Base-by-base conservation (phyloP, 2,797 vertebrate species). In the Leptoclinus maculatus region DNA sequence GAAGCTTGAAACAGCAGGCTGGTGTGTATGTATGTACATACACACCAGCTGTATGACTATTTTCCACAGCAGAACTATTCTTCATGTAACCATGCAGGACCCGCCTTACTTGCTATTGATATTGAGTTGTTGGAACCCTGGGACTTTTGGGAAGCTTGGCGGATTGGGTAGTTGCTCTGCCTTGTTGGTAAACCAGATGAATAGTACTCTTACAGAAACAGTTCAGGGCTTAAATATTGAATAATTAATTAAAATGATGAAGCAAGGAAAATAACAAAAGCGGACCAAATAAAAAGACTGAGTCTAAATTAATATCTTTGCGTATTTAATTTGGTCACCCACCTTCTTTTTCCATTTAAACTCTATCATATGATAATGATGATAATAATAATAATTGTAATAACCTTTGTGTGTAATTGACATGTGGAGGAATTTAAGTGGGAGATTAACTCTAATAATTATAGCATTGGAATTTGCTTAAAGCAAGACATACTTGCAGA, bases 21-120 rank as follows among this genome's bases (percentile, higher is more conserved):
- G 58, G 17, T 19, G 0, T 34, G 36, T 12, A 0, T 12, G 11
- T 13, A n/a, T 16, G 51, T 19, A 41, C 14, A 19, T 5, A 32
- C 25, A 59, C 27, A 34, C 12, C 14, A 47, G 17, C 43, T 47
- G 17, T 16, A 47, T 21, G 43, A 45, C 11, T 1, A n/a, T 57
- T 23, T 27, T 56, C 43, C 7, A 47, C 27, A 53, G 7, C 45
- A 12, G 51, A 19, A 34, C n/a, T 14, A 41, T 38, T 29, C 7
- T 23, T 56, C 19, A 38, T 25, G 23, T 54, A 62, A 68, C 25
- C 45, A 29, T 27, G 29, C 54, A 51, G 4, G 65, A 73, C 27
- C 45, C 6, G 8, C 32, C n/a, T 32, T 64, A 8, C 43, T 83
- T 64, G 19, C 32, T 59, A 17, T 79, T 68, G 12, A 25, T 65